Evolutionary conservation across 2,888 invertebrate species (phyloP), one percentile per base, ranked within the genome.

Genomic region (Scrobipalpa costella): DNA sequence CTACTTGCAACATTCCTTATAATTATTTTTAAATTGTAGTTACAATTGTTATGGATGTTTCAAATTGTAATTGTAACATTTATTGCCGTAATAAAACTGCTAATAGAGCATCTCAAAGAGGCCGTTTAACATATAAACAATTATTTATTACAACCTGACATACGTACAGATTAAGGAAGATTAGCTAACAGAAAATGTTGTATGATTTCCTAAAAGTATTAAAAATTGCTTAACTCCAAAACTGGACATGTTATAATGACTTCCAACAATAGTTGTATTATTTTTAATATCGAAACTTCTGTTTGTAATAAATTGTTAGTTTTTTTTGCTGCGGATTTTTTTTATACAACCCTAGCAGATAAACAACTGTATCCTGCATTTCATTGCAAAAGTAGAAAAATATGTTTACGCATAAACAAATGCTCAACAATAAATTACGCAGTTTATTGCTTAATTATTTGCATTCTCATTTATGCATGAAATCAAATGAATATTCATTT

Each of bases 11-110:
- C 34, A 34, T 55, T 52, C 34, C 55, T 55, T 13, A 15, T 55
- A 55, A 55, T 55, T 55, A 55, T 55, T 55, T 33, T 33, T 33
- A 33, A 34, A 27, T 15, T 1, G 15, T 55, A 34, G 34, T 34
- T 34, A 55, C 55, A 7, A 34, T 27, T 55, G 55, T 15, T 55
- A 15, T 55, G 34, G 17, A 6, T 9, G 21, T 21, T 21, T 11
- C 6, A 50, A 55, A 34, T 15, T 8, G 33, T 15, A 15, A 8
- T n/a, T 15, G 15, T 55, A n/a, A 55, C 7, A n/a, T 55, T 55
- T 34, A 55, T 55, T 34, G 55, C 55, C 0, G 55, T 34, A 55
- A 55, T 55, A 55, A 34, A 52, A 52, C 50, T 11, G 19, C 6
- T 27, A 11, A 21, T 21, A 50, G 27, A 27, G 21, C 50, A 27